Conservation (phyloP, 2,113 vertebrate genomes). For the Tachysurus fulvidraco region DNA sequence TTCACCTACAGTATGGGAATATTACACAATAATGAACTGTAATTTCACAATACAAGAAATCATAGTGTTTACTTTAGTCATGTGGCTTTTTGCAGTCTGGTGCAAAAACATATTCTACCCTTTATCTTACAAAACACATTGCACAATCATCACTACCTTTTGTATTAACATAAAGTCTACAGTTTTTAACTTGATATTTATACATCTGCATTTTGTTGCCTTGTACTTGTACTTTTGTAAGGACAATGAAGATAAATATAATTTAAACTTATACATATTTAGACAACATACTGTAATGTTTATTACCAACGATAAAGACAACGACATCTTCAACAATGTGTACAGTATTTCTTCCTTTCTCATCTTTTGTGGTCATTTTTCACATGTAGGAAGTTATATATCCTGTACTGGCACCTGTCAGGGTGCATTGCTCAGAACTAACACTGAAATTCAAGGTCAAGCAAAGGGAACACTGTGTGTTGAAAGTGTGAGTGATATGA, state of each 20-base stretch:
- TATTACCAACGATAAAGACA: neutral
- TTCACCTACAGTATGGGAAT: neutral
- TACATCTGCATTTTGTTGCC: no score
- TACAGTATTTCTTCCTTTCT: neutral
- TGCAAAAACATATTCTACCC: neutral
- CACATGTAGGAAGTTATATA: neutral
- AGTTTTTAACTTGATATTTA: neutral
- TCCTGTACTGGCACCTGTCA: neutral
- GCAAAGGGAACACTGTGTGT: neutral
- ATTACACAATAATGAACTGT: no score
- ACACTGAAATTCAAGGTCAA: neutral
- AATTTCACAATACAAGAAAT: neutral
- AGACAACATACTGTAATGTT: neutral
- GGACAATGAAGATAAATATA: no score
- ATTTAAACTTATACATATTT: neutral
- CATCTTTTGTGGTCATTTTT: neutral
- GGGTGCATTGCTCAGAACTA: neutral
- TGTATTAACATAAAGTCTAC: neutral
- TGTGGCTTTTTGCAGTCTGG: neutral
- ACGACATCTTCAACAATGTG: neutral
- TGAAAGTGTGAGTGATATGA: neutral
- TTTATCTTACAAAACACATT: neutral
- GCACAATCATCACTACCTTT: neutral
- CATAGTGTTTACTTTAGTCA: neutral
- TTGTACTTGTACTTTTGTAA: no score